Evolutionary conservation across 1,140 invertebrate species (phyloP).

Genomic region (Cydia fagiglandana): DNA sequence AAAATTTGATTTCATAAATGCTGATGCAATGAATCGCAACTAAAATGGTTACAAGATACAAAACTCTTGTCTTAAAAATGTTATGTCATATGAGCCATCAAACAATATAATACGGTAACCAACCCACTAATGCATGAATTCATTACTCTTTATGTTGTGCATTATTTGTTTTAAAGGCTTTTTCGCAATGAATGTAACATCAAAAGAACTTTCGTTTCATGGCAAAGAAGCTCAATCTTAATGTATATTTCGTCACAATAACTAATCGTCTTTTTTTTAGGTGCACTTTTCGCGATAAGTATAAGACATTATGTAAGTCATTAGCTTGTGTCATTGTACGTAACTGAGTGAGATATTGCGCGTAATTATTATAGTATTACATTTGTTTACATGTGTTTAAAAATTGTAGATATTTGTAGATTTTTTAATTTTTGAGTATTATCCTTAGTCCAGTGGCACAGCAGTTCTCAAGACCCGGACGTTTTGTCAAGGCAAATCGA

Average conservation of each 20-base stretch:
- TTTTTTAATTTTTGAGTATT: no score
- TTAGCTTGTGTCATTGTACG: constrained; percentile 19
- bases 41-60: neutral
- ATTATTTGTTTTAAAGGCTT: constrained; percentile 29
- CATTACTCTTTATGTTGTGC: constrained; percentile 20
- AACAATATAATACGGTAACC: neutral
- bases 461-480: no score
- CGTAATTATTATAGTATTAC: neutral
- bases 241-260: constrained; percentile 15
- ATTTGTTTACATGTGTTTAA: neutral
- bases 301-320: constrained; percentile 15
- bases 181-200: constrained; percentile 19
- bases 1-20: neutral
- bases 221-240: neutral
- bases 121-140: neutral
- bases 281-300: constrained; percentile 9
- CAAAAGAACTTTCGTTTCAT: constrained; percentile 18
- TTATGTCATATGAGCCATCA: constrained; percentile 17
- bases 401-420: neutral
- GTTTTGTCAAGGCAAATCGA: no score
- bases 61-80: neutral
- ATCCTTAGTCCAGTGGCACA: no score
- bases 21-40: neutral
- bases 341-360: neutral
- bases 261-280: constrained; percentile 14